Conservation (phyloP, 2,797 vertebrate species). For the Pseudotriccus pelzelni region DNA sequence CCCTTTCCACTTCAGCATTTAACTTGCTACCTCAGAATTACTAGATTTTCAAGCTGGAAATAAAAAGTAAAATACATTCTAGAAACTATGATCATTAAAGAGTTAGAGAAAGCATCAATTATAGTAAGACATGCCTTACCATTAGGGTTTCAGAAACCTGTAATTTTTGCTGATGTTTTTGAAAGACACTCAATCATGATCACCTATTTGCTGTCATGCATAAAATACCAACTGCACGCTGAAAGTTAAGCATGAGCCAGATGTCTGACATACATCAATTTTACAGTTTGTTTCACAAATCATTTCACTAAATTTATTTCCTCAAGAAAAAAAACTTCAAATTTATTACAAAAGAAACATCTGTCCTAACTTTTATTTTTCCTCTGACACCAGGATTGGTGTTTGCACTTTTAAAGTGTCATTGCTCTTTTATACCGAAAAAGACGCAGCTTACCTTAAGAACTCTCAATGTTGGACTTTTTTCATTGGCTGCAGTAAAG, state of each 20-base stretch:
- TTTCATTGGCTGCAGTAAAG: neutral
- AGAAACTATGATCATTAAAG: slow-evolving; percentile 12
- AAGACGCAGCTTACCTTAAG: neutral
- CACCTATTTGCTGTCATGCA: slow-evolving; percentile 37
- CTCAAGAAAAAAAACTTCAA: neutral
- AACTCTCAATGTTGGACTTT: neutral
- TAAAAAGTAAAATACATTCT: neutral
- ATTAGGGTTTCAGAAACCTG: slow-evolving; percentile 27
- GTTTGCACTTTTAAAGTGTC: neutral
- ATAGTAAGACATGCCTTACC: neutral
- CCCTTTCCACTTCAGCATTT: neutral
- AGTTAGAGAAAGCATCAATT: slow-evolving; percentile 32
- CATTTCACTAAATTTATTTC: neutral
- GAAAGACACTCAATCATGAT: neutral
- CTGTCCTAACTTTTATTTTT: neutral
- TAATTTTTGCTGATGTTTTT: slow-evolving; percentile 42
- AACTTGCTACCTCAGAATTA: neutral
- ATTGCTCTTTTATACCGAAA: neutral
- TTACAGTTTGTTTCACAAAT: slow-evolving; percentile 22
- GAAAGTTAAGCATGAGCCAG: slow-evolving; percentile 25
- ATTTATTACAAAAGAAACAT: slow-evolving; percentile 12
- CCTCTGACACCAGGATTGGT: neutral
- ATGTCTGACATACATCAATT: slow-evolving; percentile 19
- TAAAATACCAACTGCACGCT: slow-evolving; percentile 38
- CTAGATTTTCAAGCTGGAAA: neutral